Evolutionary conservation across 2,113 vertebrate species (phyloP), one percentile per base, ranked within the genome.

Genomic region (Thymallus thymallus): DNA sequence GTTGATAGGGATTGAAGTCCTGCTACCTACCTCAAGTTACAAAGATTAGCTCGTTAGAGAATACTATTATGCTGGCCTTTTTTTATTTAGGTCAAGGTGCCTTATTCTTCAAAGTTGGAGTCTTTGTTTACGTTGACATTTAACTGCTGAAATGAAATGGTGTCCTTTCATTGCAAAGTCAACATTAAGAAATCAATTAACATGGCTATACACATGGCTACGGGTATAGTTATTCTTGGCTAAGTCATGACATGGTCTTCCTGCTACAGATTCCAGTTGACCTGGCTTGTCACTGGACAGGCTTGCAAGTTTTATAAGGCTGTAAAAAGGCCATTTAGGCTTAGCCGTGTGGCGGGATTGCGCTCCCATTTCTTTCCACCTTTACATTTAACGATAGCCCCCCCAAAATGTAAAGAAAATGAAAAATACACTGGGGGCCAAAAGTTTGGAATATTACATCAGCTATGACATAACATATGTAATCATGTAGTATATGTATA

Each of bases 301-400:
- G 61, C 72, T 67, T 16, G 35, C 58, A 1, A 48, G 14, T 26
- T 76, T 80, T 76, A 76, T 9, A 45, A 69, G 64, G 69, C 65
- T 6, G 22, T 76, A 67, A 80, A 80, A 63, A 18, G 1, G 30
- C 24, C 35, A 51, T 7, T 65, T 68, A 65, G 56, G 46, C 71
- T 82, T 14, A 5, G 70, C 24, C 13, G 7, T 18, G 61, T 30
- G 16, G 68, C 35, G 20, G 51, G 41, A 56, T 76, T 46, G 75
- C 29, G 18, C 24, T 46, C 22, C n/a, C 16, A 60, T 14, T 32
- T 70, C n/a, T 65, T 63, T 13, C 26, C 61, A 61, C 26, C 22
- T 71, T 56, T 68, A 65, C 20, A 20, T 29, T 72, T 80, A 73
- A 76, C 26, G 32, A 64, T 56, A 26, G 9, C 41, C 71, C n/a